A percentile compares a stretch with the other conserved stretches of the same genome.
Conservation (phyloP, 2,113 vertebrate species). For the Antennarius striatus region DNA sequence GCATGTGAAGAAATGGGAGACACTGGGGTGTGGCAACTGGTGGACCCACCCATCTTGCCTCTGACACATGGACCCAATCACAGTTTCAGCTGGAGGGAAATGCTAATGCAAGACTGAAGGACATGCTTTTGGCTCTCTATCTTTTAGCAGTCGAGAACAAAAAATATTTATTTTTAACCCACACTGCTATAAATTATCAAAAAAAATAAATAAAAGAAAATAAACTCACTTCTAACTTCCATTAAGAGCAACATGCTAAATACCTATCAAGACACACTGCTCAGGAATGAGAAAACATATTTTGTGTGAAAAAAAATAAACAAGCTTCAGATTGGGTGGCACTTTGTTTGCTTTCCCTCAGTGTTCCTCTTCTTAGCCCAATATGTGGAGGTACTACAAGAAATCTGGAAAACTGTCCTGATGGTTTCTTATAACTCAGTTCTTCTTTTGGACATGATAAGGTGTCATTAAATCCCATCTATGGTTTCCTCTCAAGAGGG, state of each 20-base stretch:
- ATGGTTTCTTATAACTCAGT: constrained; percentile 16
- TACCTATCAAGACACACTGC: constrained; percentile 46
- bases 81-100: constrained; percentile 99
- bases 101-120: constrained; percentile 87
- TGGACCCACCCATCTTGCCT: constrained; percentile 95
- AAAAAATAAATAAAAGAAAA: constrained; percentile 17
- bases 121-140: constrained; percentile 21
- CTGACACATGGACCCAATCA: constrained; percentile 97
- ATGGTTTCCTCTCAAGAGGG: neutral
- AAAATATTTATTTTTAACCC: constrained; percentile 63
- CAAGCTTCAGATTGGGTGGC: neutral
- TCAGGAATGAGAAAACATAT: constrained; percentile 38
- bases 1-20: constrained; percentile 95
- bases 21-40: constrained; percentile 95
- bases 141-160: constrained; percentile 33
- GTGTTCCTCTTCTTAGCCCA: constrained; percentile 10
- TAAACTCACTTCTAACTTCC: constrained; percentile 36
- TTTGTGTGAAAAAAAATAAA: constrained; percentile 10
- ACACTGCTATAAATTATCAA: constrained; percentile 46
- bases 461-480: constrained; percentile 5
- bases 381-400: constrained; percentile 28
- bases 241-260: constrained; percentile 48
- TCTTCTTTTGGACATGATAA: constrained; percentile 21
- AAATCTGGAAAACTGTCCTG: too few relatives aligned
- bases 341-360: constrained; percentile 10